phyloP scores from a whole-genome alignment of 2,113 vertebrate species.

The Empidonax alnorum region DNA sequence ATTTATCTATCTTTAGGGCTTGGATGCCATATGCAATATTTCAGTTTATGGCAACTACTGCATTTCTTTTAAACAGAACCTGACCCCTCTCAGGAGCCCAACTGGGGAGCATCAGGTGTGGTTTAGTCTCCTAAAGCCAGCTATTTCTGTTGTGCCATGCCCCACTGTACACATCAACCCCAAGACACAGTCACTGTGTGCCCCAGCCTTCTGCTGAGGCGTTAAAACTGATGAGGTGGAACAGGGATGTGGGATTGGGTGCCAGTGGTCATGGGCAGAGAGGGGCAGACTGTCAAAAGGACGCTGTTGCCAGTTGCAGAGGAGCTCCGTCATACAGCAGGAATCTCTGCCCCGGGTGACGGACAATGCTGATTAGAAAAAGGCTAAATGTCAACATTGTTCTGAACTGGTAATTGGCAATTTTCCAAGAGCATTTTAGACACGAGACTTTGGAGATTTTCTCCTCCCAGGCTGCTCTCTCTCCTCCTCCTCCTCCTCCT shows the following conservation, averaged over 20 bases:
- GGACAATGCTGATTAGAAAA: slow-evolving; percentile 55
- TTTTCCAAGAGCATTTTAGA: slow-evolving; percentile 59
- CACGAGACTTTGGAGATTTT: slow-evolving; percentile 48
- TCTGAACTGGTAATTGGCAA: slow-evolving; percentile 62
- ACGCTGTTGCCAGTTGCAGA: not conserved
- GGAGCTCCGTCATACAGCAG: slow-evolving; percentile 22
- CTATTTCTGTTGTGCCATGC: not conserved
- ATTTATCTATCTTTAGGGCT: not conserved
- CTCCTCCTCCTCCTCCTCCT: not conserved
- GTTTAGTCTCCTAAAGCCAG: not conserved
- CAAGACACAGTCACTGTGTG: not conserved
- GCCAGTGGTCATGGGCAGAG: not conserved
- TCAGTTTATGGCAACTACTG: not conserved
- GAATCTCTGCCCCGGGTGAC: slow-evolving; percentile 66
- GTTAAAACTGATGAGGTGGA: not conserved
- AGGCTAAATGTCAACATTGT: slow-evolving; percentile 75
- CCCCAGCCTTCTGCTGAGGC: not conserved
- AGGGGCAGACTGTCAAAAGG: not conserved
- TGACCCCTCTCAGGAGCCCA: not conserved
- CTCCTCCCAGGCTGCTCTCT: slow-evolving; percentile 47
- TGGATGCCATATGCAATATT: not conserved
- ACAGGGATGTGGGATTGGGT: not conserved
- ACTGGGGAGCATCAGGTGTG: rapidly evolving
- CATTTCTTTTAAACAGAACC: not conserved
- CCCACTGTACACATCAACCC: rapidly evolving